Conservation (phyloP, 2,113 vertebrate species). For the Jaculus jaculus region DNA sequence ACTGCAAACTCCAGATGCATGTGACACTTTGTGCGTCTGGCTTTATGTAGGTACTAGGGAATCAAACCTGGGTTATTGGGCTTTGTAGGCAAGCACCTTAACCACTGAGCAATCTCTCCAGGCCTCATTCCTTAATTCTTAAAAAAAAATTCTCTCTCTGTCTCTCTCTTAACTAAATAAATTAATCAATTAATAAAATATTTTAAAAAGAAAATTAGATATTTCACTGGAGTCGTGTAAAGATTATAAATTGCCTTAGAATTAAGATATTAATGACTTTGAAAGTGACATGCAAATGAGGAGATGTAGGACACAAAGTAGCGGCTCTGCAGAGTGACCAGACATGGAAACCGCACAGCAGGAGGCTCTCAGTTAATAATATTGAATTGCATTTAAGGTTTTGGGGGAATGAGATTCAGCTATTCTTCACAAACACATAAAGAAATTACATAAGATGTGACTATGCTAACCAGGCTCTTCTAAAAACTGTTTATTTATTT, state of each 20-base stretch:
- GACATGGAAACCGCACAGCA: background rate
- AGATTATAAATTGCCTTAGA: background rate
- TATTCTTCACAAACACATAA: background rate
- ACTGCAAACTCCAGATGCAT: too few species aligned
- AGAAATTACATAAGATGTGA: background rate
- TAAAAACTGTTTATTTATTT: too few species aligned
- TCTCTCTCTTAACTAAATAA: too few species aligned
- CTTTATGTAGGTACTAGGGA: too few species aligned
- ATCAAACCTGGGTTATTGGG: too few species aligned
- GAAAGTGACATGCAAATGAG: background rate
- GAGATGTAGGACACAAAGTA: background rate
- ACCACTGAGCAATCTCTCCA: too few species aligned
- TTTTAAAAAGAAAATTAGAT: too few species aligned
- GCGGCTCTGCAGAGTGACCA: background rate
- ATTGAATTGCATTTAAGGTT: background rate
- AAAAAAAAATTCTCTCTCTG: too few species aligned
- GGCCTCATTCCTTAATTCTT: too few species aligned
- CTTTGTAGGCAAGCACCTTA: too few species aligned
- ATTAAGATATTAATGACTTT: background rate
- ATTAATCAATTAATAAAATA: background rate
- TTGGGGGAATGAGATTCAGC: background rate
- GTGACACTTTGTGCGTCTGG: too few species aligned
- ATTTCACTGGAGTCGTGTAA: background rate
- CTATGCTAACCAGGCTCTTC: background rate
- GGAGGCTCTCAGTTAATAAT: too few species aligned